Evolutionary conservation across 2,888 invertebrate species (phyloP).

Genomic region (Eubasilissa splendida): DNA sequence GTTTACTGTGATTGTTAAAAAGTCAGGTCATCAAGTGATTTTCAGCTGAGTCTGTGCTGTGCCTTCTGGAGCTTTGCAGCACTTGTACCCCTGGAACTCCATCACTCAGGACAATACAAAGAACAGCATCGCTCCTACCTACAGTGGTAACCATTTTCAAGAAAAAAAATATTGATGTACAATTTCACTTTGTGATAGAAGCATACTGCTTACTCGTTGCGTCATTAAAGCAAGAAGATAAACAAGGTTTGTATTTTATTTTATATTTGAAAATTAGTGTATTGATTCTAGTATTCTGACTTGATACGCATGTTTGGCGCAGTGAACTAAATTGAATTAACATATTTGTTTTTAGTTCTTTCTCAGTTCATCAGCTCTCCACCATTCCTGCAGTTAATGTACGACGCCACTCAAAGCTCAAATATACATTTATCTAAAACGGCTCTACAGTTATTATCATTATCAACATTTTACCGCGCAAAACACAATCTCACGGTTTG

Average conservation of each 20-base stretch:
- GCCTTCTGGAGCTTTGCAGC: conserved; percentile 51
- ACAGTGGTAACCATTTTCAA: conserved; percentile 25
- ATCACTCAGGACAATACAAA: conserved; percentile 23
- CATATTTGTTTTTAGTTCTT: conserved; percentile 47
- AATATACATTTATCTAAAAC: conserved; percentile 41
- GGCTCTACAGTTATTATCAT: conserved; percentile 43
- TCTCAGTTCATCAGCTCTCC: conserved; percentile 50
- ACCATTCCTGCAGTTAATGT: conserved; percentile 48
- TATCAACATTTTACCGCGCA: conserved; percentile 39
- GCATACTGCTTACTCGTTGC: conserved; percentile 45
- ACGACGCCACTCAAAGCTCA: conserved; percentile 43
- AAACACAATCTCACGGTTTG: conserved; percentile 42
- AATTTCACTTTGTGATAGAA: conserved; percentile 35
- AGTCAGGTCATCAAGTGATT: not conserved
- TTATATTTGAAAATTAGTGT: not conserved
- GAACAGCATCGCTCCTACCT: conserved; percentile 39
- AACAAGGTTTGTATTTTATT: conserved; percentile 43
- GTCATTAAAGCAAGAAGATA: conserved; percentile 50
- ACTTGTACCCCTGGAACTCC: conserved; percentile 37
- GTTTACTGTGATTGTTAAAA: too few relatives aligned
- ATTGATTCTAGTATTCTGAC: not conserved
- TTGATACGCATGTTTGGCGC: not conserved
- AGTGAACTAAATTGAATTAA: too few relatives aligned
- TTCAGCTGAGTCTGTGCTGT: conserved; percentile 43
- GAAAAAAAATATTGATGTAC: conserved; percentile 17